A percentile compares a stretch with the other conserved stretches of the same genome.
phyloP scores from a whole-genome alignment of 2,888 invertebrate genomes.

The Drosophila neonasuta region DNA sequence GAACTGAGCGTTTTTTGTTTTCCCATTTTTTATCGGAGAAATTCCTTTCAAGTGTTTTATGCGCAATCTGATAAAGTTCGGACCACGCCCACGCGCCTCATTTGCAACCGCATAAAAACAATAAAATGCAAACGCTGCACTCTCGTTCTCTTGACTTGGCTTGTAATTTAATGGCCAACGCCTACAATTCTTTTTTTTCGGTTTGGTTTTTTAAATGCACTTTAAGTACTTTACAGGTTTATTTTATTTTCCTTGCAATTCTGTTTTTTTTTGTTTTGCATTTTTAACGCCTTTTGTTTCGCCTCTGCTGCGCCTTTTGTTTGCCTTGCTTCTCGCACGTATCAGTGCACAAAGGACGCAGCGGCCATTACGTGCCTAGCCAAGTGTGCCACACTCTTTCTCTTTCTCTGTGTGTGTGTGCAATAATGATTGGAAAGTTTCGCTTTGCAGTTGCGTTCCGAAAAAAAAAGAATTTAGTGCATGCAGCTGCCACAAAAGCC shows the following conservation, averaged over 20 bases:
- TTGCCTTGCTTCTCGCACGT: slow-evolving; percentile 63
- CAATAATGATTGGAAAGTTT: slow-evolving; percentile 76
- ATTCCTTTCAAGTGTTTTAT: slow-evolving; percentile 54
- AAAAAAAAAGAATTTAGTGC: slow-evolving; percentile 62
- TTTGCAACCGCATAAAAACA: slow-evolving; percentile 44
- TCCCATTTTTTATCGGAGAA: slow-evolving; percentile 27
- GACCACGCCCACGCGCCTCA: slow-evolving; percentile 20
- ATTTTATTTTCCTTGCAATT: slow-evolving; percentile 14
- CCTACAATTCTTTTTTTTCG: slow-evolving; percentile 1
- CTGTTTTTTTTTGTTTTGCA: slow-evolving; percentile 14
- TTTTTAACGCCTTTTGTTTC: slow-evolving; percentile 67
- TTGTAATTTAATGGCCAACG: slow-evolving; percentile 43
- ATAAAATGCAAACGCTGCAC: slow-evolving; percentile 40
- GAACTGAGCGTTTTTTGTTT: slow-evolving; percentile 23
- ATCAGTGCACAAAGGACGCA: slow-evolving; percentile 73
- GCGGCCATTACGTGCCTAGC: slow-evolving; percentile 71
- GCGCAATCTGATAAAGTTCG: slow-evolving; percentile 62
- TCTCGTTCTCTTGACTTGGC: slow-evolving; percentile 15
- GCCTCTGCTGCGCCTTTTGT: slow-evolving; percentile 53
- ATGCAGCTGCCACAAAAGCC: slow-evolving; percentile 52
- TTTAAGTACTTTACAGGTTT: slow-evolving; percentile 50
- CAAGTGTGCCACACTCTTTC: slow-evolving; percentile 47
- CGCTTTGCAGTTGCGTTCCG: slow-evolving; percentile 58
- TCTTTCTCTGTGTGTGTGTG: slow-evolving; percentile 27
- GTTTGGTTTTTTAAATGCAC: slow-evolving; percentile 13